phyloP scores from a whole-genome alignment of 2,797 vertebrate species.

The Gymnodraco acuticeps region DNA sequence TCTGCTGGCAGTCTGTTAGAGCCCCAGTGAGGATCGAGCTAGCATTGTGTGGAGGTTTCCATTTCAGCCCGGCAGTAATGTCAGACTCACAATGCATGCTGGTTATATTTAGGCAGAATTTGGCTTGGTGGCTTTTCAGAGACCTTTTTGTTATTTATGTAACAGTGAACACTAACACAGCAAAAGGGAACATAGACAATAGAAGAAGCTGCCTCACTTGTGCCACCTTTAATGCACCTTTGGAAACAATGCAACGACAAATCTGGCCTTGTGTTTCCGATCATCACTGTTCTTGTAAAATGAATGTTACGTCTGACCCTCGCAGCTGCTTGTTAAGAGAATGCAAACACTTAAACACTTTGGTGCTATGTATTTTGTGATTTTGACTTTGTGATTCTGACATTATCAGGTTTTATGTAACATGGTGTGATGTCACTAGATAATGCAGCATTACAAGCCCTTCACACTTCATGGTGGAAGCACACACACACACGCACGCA shows the following conservation, averaged over 20 bases:
- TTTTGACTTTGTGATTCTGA: constrained; percentile 29
- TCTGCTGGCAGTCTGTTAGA: constrained; percentile 60
- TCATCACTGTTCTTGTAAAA: neutral
- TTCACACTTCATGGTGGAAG: constrained; percentile 16
- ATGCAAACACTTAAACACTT: neutral
- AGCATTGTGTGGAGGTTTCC: constrained; percentile 53
- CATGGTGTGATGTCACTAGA: neutral
- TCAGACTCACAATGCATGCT: constrained; percentile 25
- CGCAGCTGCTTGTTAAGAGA: neutral
- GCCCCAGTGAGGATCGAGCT: constrained; percentile 35
- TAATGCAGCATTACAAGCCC: constrained; percentile 18
- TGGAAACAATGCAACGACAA: neutral
- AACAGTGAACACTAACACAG: constrained; percentile 23
- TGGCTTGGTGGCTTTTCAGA: constrained; percentile 51
- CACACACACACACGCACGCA: neutral
- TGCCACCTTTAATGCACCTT: constrained; percentile 5
- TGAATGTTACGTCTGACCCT: neutral
- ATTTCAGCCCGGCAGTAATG: constrained; percentile 57
- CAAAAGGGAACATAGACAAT: constrained; percentile 20
- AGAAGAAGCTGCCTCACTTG: constrained; percentile 2
- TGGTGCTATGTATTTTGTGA: constrained; percentile 8
- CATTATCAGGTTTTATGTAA: constrained; percentile 28
- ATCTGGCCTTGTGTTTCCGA: neutral
- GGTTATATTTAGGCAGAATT: constrained; percentile 51
- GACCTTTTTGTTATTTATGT: constrained; percentile 51